Evolutionary conservation across 2,797 vertebrate species (phyloP).

Genomic region (Coendou prehensilis): DNA sequence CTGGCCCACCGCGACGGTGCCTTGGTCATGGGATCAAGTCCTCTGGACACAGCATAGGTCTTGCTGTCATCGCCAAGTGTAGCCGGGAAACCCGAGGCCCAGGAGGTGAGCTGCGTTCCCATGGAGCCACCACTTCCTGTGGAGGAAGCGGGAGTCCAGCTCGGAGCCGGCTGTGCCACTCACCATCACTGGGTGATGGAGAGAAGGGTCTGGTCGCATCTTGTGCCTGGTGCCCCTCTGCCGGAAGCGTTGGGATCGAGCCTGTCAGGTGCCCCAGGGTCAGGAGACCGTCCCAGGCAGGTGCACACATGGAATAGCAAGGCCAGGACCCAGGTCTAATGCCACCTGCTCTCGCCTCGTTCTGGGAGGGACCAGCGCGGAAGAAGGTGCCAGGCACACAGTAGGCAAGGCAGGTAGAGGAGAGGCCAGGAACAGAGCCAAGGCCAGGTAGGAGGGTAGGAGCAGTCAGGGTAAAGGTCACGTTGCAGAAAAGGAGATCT

Average conservation of each 20-base stretch:
- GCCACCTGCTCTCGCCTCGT: background rate
- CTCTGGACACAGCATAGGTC: rapidly evolving
- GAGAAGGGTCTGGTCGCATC: background rate
- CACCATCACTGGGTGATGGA: background rate
- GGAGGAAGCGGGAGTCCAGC: background rate
- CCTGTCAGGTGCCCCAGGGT: too few species aligned
- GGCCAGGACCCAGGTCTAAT: background rate
- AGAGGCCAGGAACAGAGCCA: background rate
- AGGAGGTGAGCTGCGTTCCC: background rate
- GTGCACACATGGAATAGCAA: background rate
- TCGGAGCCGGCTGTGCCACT: background rate
- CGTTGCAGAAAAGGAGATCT: background rate
- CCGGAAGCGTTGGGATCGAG: background rate
- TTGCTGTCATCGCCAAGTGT: background rate
- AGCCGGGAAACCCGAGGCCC: background rate
- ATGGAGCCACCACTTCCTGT: background rate
- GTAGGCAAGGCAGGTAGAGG: background rate
- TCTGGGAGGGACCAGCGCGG: background rate
- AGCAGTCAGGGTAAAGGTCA: background rate
- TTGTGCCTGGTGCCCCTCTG: background rate
- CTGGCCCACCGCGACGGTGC: rapidly evolving
- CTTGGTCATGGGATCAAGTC: background rate
- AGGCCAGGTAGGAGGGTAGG: background rate
- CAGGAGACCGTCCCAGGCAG: background rate
- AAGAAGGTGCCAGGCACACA: background rate